Percentiles rank a stretch among this genome's conserved stretches.
Evolutionary conservation across 35 echinoderm and acorn worm genomes (phyloP).

Genomic region (Ptychodera flava): DNA sequence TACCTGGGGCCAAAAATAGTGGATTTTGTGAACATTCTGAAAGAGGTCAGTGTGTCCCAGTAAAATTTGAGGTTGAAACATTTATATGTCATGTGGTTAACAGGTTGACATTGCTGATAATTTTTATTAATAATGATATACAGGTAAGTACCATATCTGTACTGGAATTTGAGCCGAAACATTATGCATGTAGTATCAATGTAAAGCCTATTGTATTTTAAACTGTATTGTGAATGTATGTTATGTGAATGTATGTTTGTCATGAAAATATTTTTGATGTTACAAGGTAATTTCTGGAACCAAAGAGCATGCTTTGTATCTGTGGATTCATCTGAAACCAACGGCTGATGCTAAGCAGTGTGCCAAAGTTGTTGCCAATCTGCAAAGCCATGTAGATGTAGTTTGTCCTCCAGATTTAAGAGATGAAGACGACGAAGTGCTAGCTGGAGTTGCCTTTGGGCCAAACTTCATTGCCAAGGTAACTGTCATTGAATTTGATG

Average conservation of each 20-base stretch:
- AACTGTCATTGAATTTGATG: too few species aligned
- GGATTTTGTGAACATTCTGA: too few species aligned
- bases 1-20: too few species aligned
- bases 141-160: too few species aligned
- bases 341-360: neutral
- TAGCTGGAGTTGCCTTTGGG: neutral
- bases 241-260: neutral
- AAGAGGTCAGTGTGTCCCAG: too few species aligned
- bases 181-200: too few species aligned
- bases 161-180: too few species aligned
- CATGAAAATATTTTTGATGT: neutral
- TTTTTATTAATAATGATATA: neutral
- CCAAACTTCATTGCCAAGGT: neutral
- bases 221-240: neutral
- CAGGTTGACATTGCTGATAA: neutral
- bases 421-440: neutral
- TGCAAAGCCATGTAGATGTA: neutral
- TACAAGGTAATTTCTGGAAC: neutral
- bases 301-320: neutral
- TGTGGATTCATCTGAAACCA: neutral
- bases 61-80: too few species aligned
- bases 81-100: neutral
- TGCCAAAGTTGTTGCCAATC: neutral
- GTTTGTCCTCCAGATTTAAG: neutral
- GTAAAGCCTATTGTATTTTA: neutral